Conservation (phyloP, 2,113 vertebrate species). For the Hippoglossus stenolepis region DNA sequence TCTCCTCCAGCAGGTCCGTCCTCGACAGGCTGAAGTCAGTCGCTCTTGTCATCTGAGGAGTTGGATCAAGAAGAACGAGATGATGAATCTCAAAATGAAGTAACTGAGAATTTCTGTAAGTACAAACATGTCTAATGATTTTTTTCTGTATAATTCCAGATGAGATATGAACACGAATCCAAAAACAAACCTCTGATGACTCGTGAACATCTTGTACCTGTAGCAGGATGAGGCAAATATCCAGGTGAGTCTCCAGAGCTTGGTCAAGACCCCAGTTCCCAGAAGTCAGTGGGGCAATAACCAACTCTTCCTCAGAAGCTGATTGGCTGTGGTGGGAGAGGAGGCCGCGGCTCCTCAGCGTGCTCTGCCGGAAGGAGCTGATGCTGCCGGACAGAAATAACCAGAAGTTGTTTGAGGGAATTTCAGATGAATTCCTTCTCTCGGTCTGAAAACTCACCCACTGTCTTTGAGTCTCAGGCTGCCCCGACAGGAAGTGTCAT, state of each 20-base stretch:
- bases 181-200: not conserved
- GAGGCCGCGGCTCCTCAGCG: conserved; percentile 63
- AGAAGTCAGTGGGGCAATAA: conserved; percentile 79
- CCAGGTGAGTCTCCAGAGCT: conserved; percentile 87
- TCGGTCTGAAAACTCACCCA: conserved; percentile 76
- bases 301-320: conserved; percentile 55
- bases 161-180: not conserved
- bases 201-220: conserved; percentile 45
- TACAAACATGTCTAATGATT: not conserved
- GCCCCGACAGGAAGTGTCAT: conserved; percentile 86
- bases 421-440: not conserved
- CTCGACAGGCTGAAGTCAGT: conserved; percentile 58
- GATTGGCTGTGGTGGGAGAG: conserved; percentile 62
- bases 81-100: too few relatives aligned
- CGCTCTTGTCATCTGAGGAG: conserved; percentile 65
- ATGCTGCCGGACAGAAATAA: conserved; percentile 41
- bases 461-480: conserved; percentile 84
- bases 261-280: conserved; percentile 86
- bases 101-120: too few relatives aligned
- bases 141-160: too few relatives aligned
- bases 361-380: conserved; percentile 79
- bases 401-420: not conserved
- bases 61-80: too few relatives aligned
- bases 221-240: conserved; percentile 87
- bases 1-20: conserved; percentile 76